Conservation (phyloP, 64 coral and sea anemone genomes). For the Trachythela sp. region DNA sequence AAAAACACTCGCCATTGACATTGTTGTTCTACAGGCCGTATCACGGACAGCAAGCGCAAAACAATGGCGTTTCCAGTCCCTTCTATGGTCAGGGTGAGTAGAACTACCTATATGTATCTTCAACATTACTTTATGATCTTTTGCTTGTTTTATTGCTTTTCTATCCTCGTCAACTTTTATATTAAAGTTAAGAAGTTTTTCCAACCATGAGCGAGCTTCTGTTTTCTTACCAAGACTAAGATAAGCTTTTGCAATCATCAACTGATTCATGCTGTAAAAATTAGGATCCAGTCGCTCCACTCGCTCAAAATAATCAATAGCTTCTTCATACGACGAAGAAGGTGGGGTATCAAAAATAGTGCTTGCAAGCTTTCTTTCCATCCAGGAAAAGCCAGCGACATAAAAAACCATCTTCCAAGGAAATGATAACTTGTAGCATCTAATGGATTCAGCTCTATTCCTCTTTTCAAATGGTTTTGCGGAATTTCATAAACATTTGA, state of each 20-base stretch:
- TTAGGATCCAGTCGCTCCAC: neutral
- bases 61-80: too few species aligned
- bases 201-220: neutral
- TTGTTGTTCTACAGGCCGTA: too few species aligned
- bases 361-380: constrained; percentile 30
- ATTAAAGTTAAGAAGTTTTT: neutral
- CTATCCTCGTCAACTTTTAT: neutral
- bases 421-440: constrained; percentile 45
- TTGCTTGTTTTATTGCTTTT: neutral
- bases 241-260: neutral
- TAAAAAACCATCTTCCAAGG: constrained; percentile 60
- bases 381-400: constrained; percentile 49
- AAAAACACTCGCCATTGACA: too few species aligned
- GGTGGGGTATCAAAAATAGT: constrained; percentile 44
- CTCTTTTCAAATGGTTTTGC: constrained; percentile 59
- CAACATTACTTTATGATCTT: neutral
- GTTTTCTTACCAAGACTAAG: neutral
- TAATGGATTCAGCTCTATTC: constrained; percentile 33
- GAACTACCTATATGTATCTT: neutral
- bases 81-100: too few species aligned
- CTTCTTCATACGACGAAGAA: constrained; percentile 53
- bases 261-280: constrained; percentile 10
- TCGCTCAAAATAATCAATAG: constrained; percentile 41
- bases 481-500: constrained; percentile 46
- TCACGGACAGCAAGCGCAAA: too few species aligned